A percentile compares a stretch with the other conserved stretches of the same genome.
phyloP scores from a whole-genome alignment of 2,797 vertebrate species.

The Pseudochromis fuscus region DNA sequence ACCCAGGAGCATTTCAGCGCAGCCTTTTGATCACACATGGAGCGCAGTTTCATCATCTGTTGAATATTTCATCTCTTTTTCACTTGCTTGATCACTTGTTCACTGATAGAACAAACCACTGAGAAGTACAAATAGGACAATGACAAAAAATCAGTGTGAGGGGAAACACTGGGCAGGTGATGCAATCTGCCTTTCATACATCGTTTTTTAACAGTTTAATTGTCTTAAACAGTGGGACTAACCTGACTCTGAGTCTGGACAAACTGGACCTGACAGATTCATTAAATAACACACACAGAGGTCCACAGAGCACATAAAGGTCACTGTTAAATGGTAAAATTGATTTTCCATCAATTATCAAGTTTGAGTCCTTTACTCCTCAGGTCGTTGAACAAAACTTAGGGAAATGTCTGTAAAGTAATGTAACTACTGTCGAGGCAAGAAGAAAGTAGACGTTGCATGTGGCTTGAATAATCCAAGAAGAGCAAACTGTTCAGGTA shows the following conservation, averaged over 20 bases:
- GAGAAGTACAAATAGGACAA: constrained; percentile 21
- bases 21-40: constrained; percentile 59
- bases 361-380: not conserved
- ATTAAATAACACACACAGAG: not conserved
- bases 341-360: not conserved
- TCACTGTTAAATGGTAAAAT: not conserved
- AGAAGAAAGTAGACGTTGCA: not conserved
- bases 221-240: too few species aligned
- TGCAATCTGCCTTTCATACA: not conserved
- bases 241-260: not conserved
- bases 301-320: not conserved
- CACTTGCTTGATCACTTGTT: constrained; percentile 38
- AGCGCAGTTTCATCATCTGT: constrained; percentile 55
- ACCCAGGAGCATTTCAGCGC: constrained; percentile 36
- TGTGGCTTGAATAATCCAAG: too few species aligned
- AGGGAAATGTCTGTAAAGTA: not conserved
- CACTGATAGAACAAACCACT: not conserved
- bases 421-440: not conserved
- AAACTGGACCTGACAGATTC: not conserved
- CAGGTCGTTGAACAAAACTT: not conserved
- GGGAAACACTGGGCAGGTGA: not conserved
- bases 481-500: too few species aligned
- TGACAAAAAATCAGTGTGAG: not conserved
- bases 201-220: not conserved
- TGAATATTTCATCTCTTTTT: constrained; percentile 67